A percentile compares a stretch with the other conserved stretches of the same genome.
Conservation (phyloP, 2,888 invertebrate genomes). For the Peribatodes rhomboidaria region DNA sequence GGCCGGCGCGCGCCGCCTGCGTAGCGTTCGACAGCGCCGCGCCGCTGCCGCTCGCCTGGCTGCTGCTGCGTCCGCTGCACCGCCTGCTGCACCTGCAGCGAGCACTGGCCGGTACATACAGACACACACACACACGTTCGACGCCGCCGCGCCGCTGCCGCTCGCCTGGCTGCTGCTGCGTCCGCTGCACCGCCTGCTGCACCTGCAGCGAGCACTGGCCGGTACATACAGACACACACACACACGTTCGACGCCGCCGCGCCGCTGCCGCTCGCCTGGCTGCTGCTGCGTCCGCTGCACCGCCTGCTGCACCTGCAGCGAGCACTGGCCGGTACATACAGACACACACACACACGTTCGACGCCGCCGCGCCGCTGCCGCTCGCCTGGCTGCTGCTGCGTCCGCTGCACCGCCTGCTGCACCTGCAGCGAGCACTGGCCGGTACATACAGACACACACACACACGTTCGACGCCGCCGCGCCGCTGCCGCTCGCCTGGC, state of each 20-base stretch:
- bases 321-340: slow-evolving; percentile 18
- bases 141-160: slow-evolving; percentile 88
- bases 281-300: background rate
- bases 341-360: too few relatives aligned
- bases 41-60: slow-evolving; percentile 87
- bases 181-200: slow-evolving; percentile 94
- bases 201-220: slow-evolving; percentile 89
- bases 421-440: slow-evolving; percentile 89
- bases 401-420: slow-evolving; percentile 86
- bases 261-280: background rate
- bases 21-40: slow-evolving; percentile 79
- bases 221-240: too few relatives aligned
- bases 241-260: slow-evolving; percentile 83
- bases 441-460: too few relatives aligned
- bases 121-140: too few relatives aligned
- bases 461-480: too few relatives aligned
- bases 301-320: slow-evolving; percentile 93
- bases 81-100: slow-evolving; percentile 95
- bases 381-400: background rate
- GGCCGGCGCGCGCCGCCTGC: slow-evolving; percentile 87
- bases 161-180: slow-evolving; percentile 90
- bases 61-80: slow-evolving; percentile 94
- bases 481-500: background rate
- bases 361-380: slow-evolving; percentile 73
- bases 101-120: slow-evolving; percentile 17